A percentile compares a stretch with the other conserved stretches of the same genome.
Evolutionary conservation across 2,797 vertebrate genomes (phyloP).

Genomic region (Dipus sagitta): DNA sequence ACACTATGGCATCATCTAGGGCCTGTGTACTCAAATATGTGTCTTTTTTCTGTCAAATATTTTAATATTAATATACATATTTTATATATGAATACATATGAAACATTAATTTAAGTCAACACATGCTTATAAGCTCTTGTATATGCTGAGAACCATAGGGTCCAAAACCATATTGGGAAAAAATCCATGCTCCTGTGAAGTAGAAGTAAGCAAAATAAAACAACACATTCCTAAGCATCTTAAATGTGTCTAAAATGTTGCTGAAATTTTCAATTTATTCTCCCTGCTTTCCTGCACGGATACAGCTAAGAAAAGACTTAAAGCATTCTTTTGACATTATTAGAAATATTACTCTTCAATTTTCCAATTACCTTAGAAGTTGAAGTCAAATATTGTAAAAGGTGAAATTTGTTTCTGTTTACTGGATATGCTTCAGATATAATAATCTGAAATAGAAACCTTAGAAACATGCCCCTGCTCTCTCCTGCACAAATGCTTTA

Average conservation of each 20-base stretch:
- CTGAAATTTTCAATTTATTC: not conserved
- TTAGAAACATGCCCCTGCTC: not conserved
- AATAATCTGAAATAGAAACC: not conserved
- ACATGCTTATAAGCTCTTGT: constrained; percentile 11
- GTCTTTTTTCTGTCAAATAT: not conserved
- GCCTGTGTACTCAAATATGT: not conserved
- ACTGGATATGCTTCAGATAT: not conserved
- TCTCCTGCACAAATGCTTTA: not conserved
- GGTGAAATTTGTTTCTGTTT: not conserved
- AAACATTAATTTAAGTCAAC: constrained; percentile 5
- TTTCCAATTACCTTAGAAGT: constrained; percentile 24
- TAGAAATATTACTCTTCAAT: constrained; percentile 17
- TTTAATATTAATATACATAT: not conserved
- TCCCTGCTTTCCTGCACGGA: not conserved
- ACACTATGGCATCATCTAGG: not conserved
- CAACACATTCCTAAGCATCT: not conserved
- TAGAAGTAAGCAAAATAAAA: not conserved
- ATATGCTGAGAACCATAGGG: not conserved
- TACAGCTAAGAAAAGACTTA: not conserved
- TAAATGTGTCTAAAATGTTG: not conserved
- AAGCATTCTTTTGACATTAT: not conserved
- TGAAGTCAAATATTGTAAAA: constrained; percentile 33
- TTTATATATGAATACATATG: not conserved
- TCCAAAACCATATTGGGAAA: not conserved
- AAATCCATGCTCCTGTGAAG: not conserved